Conservation (phyloP, 1,140 invertebrate species). For the Oreohelix idahoensis region DNA sequence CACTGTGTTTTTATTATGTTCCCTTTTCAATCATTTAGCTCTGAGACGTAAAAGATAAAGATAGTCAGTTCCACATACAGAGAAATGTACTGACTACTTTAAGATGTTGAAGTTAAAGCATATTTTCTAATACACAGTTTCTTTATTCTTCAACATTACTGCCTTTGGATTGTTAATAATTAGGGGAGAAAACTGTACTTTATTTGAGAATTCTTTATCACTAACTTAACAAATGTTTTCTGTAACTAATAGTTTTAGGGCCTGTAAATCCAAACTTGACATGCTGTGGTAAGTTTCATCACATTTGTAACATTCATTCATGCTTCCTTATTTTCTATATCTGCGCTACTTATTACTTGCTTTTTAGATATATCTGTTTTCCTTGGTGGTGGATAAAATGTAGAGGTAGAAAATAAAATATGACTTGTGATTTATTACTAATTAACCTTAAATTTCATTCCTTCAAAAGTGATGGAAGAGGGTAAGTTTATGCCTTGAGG, state of each 20-base stretch:
- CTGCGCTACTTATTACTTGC: background rate
- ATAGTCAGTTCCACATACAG: too few species aligned
- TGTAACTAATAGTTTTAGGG: background rate
- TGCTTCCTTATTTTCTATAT: background rate
- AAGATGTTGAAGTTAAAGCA: too few species aligned
- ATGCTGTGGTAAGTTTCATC: background rate
- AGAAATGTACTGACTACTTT: too few species aligned
- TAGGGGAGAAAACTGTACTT: background rate
- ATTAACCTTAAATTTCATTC: background rate
- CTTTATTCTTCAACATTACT: too few species aligned
- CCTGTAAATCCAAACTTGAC: background rate
- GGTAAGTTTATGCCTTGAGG: constrained; percentile 25
- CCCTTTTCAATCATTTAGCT: too few species aligned
- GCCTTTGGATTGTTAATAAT: too few species aligned
- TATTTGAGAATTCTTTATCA: background rate
- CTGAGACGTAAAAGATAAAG: too few species aligned
- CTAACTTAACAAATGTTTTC: background rate
- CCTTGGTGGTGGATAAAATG: background rate
- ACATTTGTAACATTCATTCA: background rate
- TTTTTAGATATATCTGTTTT: background rate
- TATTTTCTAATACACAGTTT: too few species aligned
- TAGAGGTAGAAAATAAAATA: background rate
- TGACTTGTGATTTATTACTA: background rate
- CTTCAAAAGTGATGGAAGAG: constrained; percentile 16
- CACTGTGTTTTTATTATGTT: too few species aligned